Evolutionary conservation across 2,113 vertebrate genomes (phyloP).

Genomic region (Corythoichthys haematopterus): DNA sequence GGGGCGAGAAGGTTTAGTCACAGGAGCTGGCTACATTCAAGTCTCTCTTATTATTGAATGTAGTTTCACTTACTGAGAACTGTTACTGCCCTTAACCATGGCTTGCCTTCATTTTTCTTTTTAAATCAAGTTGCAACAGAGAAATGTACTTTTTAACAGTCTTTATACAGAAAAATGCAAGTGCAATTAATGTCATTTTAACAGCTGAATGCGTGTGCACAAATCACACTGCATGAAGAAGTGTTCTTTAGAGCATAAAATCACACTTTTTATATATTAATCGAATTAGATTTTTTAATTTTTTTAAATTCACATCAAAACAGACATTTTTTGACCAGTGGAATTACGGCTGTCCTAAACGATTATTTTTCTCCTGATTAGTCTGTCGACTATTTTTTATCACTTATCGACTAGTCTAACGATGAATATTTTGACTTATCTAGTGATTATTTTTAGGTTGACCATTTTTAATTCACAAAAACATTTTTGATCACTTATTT

Average conservation of each 20-base stretch:
- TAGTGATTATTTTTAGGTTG: too few species aligned
- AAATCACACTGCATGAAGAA: conserved; percentile 15
- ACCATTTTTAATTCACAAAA: too few species aligned
- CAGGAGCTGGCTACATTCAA: conserved; percentile 27
- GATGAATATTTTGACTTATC: too few species aligned
- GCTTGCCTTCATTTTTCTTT: conserved; percentile 12
- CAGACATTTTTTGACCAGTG: too few species aligned
- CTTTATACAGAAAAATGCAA: conserved; percentile 16
- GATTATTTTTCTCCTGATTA: too few species aligned
- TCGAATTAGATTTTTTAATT: too few species aligned
- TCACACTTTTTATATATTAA: too few species aligned
- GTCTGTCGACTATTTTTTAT: too few species aligned
- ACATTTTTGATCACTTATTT: too few species aligned
- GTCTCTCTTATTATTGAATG: conserved; percentile 15
- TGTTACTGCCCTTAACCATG: conserved; percentile 12
- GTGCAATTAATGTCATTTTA: conserved; percentile 16
- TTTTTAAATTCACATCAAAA: too few species aligned
- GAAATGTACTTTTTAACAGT: conserved; percentile 18
- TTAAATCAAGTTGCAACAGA: conserved; percentile 11
- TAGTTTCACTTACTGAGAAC: conserved; percentile 7
- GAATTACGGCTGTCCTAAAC: too few species aligned
- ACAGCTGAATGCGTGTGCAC: conserved; percentile 21
- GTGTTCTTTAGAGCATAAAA: conserved; percentile 2
- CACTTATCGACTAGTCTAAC: too few species aligned
- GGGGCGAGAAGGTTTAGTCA: conserved; percentile 41